phyloP scores from a whole-genome alignment of 1,140 invertebrate species.

The Anastatus disparis region DNA sequence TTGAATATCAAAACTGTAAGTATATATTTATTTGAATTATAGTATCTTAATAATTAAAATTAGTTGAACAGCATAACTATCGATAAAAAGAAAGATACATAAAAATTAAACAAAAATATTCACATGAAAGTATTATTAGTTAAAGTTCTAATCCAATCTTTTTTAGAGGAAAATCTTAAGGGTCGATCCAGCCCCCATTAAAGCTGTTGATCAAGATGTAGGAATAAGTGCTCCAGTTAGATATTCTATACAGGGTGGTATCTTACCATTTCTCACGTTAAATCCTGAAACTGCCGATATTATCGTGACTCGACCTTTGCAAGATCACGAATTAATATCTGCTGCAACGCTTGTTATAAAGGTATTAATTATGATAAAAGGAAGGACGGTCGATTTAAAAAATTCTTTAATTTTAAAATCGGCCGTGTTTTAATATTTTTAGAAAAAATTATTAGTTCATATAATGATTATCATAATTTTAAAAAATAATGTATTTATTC shows the following conservation, averaged over 20 bases:
- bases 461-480: too few relatives aligned
- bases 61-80: too few relatives aligned
- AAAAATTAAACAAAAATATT: too few relatives aligned
- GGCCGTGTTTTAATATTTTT: too few relatives aligned
- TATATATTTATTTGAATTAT: neutral
- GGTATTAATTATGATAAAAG: too few relatives aligned
- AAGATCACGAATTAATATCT: constrained; percentile 72
- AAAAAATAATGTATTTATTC: too few relatives aligned
- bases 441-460: too few relatives aligned
- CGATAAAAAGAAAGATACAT: too few relatives aligned
- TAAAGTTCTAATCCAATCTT: neutral
- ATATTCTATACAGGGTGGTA: constrained; percentile 71
- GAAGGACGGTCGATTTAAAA: too few relatives aligned
- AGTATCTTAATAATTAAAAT: too few relatives aligned
- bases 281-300: constrained; percentile 74
- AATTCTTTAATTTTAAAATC: too few relatives aligned
- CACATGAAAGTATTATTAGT: too few relatives aligned
- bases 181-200: constrained; percentile 72
- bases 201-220: constrained; percentile 82
- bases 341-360: constrained; percentile 81
- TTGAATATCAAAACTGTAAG: constrained; percentile 71
- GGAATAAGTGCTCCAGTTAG: constrained; percentile 82
- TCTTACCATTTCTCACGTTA: constrained; percentile 62
- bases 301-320: constrained; percentile 70
- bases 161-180: constrained; percentile 70